Base-by-base conservation (phyloP, 2,797 vertebrate genomes). In the Pogonophryne albipinna region DNA sequence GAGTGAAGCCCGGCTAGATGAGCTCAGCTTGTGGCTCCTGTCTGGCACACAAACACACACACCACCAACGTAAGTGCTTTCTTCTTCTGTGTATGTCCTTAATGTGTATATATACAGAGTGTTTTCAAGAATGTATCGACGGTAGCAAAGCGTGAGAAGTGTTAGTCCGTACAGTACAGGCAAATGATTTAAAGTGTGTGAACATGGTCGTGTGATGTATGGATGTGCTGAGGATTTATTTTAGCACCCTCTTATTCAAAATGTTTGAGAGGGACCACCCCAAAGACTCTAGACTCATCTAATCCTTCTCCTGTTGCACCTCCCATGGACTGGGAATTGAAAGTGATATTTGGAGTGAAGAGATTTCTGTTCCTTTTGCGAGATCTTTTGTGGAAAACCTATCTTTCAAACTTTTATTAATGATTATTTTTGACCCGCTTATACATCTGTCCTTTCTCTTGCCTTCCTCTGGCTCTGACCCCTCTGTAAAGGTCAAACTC, bases 21-120 rank as follows among this genome's bases (percentile, higher is more conserved):
- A 87, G 79, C 76, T 87, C 70, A 86, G 84, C 74, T 81, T 69
- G 78, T 46, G 80, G 82, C 87, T 89, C 78, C 73, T 65, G 80
- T 88, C 86, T 89, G 85, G 61, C 78, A 27, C 52, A 64, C n/a
- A 42, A 13, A 46, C 20, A n/a, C 23, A 42, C 47, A 60, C 66
- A 57, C 38, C 46, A 53, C 66, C 52, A 20, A 45, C 49, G 45
- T 34, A 31, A 12, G 45, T 63, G 14, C 31, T 38, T 38, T 66
- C 11, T 11, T 51, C 45, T 83, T 58, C 27, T 66, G 58, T 55
- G 60, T 63, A 45, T 42, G 57, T 71, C 45, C 27, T 34, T 4
- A 17, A n/a, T 57, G 52, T 62, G 5, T 34, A 34, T 34, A 34
- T 8, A 34, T 2, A 27, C 8, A 38, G 34, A 38, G 2, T 49